phyloP scores from a whole-genome alignment of 2,888 invertebrate genomes.

The Agrochola litura region DNA sequence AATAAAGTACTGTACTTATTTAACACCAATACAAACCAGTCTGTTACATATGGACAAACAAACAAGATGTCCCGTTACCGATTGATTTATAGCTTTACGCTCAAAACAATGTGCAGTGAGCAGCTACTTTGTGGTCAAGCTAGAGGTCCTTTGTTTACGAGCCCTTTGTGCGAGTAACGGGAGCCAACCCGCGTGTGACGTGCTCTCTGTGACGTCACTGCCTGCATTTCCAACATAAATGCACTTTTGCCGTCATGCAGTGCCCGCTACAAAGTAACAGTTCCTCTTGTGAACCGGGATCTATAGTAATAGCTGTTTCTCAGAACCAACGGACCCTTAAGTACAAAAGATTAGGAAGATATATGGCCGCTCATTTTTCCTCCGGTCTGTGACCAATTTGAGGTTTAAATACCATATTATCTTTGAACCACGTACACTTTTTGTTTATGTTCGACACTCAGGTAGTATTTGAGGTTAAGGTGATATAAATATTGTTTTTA shows the following conservation, averaged over 20 bases:
- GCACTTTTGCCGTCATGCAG: constrained; percentile 86
- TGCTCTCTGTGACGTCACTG: constrained; percentile 85
- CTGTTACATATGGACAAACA: constrained; percentile 49
- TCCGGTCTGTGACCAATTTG: constrained; percentile 84
- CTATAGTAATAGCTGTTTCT: constrained; percentile 83
- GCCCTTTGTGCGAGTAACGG: constrained; percentile 85
- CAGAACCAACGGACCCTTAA: constrained; percentile 81
- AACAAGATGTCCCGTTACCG: constrained; percentile 65
- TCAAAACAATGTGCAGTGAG: constrained; percentile 78
- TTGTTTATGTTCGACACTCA: constrained; percentile 72
- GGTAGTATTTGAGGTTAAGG: constrained; percentile 78
- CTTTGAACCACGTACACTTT: constrained; percentile 72
- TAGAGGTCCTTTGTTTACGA: constrained; percentile 79
- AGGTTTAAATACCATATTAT: constrained; percentile 84
- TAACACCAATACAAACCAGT: constrained; percentile 40
- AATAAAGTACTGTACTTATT: constrained; percentile 32
- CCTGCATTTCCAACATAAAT: constrained; percentile 83
- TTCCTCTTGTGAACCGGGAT: constrained; percentile 88
- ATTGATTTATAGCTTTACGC: constrained; percentile 78
- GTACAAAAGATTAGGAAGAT: constrained; percentile 84
- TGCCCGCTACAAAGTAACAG: constrained; percentile 85
- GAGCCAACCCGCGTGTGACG: constrained; percentile 75
- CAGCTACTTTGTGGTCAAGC: constrained; percentile 86
- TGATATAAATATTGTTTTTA: constrained; percentile 48
- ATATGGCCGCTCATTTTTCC: constrained; percentile 83